phyloP scores from a whole-genome alignment of 2,113 vertebrate genomes.

The Polypterus bichir region DNA sequence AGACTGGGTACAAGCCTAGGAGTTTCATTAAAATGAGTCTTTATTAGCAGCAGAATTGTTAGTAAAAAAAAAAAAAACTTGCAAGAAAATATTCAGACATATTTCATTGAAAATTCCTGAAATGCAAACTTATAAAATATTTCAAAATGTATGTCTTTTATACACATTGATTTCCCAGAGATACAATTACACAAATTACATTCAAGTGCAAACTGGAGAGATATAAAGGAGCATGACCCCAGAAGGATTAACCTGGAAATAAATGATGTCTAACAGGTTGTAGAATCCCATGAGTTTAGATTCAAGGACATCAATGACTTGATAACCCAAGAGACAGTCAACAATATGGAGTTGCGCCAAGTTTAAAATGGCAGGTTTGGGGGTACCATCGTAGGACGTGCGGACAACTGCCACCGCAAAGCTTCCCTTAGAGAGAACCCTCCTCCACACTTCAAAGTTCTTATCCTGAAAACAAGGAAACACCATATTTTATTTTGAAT shows the following conservation, averaged over 20 bases:
- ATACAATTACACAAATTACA: too few species aligned
- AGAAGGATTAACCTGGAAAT: constrained; percentile 9
- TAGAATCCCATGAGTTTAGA: constrained; percentile 11
- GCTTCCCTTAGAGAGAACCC: constrained; percentile 5
- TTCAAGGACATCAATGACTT: constrained; percentile 15
- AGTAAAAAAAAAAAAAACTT: too few species aligned
- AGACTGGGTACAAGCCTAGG: too few species aligned
- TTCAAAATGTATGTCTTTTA: too few species aligned
- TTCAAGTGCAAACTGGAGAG: not conserved
- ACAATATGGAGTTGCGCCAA: not conserved
- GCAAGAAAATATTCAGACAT: too few species aligned
- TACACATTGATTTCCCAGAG: too few species aligned
- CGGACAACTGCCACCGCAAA: constrained; percentile 6
- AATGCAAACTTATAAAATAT: too few species aligned
- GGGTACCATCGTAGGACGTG: constrained; percentile 14
- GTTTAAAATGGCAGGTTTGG: constrained; percentile 7
- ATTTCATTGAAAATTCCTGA: too few species aligned
- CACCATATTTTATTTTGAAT: too few species aligned
- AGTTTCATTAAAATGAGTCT: too few species aligned
- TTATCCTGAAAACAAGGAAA: not conserved
- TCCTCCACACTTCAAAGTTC: constrained; percentile 8
- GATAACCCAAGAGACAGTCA: constrained; percentile 3
- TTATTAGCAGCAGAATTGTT: too few species aligned
- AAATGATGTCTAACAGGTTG: not conserved
- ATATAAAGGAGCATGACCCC: constrained; percentile 21